These are phyloP conservation scores for Harpagifer antarcticus DNA, from an alignment of 2,797 vertebrate genomes.

Conservation along the genomic window DNA sequence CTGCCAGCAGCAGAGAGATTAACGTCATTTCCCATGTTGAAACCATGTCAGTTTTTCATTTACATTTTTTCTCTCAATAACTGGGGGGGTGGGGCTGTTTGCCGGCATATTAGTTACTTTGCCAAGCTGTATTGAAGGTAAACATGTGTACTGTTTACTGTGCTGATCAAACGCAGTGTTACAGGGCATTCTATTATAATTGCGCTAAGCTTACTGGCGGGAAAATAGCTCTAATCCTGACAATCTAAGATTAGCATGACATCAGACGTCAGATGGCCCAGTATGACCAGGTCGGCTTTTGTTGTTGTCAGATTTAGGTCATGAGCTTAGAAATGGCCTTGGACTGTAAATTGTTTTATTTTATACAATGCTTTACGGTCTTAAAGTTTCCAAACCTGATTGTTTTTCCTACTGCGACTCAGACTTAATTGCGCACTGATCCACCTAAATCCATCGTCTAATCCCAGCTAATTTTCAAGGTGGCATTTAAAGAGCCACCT, in stretches of 20 bases:
- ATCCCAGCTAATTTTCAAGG: constrained; percentile 72
- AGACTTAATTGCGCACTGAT: constrained; percentile 48
- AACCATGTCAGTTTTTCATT: constrained; percentile 46
- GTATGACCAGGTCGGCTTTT: constrained; percentile 81
- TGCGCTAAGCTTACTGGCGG: constrained; percentile 64
- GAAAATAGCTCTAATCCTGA: constrained; percentile 83
- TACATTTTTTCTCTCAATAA: constrained; percentile 24
- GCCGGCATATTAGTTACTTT: constrained; percentile 25
- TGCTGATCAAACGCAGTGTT: constrained; percentile 53
- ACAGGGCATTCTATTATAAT: constrained; percentile 67
- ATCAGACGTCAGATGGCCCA: constrained; percentile 83
- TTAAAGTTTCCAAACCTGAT: constrained; percentile 29
- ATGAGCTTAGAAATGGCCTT: constrained; percentile 74
- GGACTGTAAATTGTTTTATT: constrained; percentile 64
- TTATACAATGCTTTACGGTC: not conserved
- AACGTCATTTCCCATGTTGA: constrained; percentile 62
- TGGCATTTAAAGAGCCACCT: constrained; percentile 65
- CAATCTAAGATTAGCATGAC: constrained; percentile 82
- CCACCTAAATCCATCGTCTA: constrained; percentile 60
- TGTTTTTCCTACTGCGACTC: constrained; percentile 40
- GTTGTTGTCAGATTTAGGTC: constrained; percentile 84
- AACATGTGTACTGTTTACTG: constrained; percentile 64
- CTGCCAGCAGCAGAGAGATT: constrained; percentile 70
- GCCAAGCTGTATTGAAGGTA: constrained; percentile 48
- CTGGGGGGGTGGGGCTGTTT: constrained; percentile 7